A percentile compares a stretch with the other conserved stretches of the same genome.
These are phyloP conservation scores for Graptemys geographica DNA, from an alignment of 2,797 vertebrate species.

Conservation along the genomic window DNA sequence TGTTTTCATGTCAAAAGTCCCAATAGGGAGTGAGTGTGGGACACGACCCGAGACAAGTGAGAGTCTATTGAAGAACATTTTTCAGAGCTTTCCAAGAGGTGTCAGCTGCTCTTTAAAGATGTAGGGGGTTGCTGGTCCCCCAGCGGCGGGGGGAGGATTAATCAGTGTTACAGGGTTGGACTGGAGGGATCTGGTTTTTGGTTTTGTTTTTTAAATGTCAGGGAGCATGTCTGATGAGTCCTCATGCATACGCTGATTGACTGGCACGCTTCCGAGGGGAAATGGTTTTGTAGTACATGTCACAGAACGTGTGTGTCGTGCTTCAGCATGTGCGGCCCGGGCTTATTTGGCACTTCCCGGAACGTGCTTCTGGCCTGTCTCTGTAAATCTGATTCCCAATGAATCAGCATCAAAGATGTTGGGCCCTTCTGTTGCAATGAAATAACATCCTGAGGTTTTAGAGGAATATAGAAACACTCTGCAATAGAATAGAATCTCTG, in stretches of 20 bases:
- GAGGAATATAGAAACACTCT: neutral
- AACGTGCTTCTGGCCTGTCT: neutral
- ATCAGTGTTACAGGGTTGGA: accelerated
- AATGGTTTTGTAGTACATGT: neutral
- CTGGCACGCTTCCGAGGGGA: neutral
- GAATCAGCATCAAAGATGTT: accelerated
- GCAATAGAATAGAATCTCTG: neutral
- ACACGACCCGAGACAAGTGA: neutral
- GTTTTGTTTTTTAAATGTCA: neutral
- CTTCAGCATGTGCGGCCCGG: neutral
- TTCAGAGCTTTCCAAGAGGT: neutral
- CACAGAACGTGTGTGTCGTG: accelerated
- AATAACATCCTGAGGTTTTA: neutral
- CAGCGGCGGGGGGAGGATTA: accelerated
- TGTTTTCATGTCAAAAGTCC: neutral
- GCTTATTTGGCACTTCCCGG: accelerated
- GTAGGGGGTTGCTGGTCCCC: accelerated
- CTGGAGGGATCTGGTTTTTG: accelerated
- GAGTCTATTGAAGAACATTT: neutral
- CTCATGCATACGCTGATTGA: accelerated
- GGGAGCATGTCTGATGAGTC: accelerated
- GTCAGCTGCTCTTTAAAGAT: neutral
- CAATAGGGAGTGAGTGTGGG: neutral
- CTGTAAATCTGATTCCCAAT: neutral
- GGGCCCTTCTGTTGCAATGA: neutral